Conservation (phyloP, 2,888 invertebrate genomes). For the Parnassius glacialis region DNA sequence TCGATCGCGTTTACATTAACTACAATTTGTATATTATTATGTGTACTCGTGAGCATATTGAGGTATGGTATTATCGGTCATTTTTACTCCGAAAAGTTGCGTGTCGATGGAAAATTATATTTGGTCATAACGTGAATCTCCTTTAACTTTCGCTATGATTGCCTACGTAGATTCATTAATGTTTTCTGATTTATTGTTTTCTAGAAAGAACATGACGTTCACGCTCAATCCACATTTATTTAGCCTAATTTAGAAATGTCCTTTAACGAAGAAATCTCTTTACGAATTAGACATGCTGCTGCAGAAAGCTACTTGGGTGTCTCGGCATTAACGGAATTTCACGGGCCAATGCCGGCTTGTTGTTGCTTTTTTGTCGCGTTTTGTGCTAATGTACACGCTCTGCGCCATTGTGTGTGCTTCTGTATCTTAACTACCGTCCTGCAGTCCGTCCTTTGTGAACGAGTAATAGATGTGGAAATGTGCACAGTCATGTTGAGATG, state of each 20-base stretch:
- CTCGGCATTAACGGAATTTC: slow-evolving; percentile 56
- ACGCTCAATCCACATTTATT: too few species aligned
- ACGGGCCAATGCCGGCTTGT: slow-evolving; percentile 51
- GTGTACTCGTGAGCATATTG: too few species aligned
- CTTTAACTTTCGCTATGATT: too few species aligned
- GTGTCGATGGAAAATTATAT: too few species aligned
- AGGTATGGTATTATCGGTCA: too few species aligned
- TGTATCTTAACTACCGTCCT: slow-evolving; percentile 44
- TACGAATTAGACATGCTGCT: slow-evolving; percentile 47
- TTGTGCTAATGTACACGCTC: slow-evolving; percentile 36
- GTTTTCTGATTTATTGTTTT: too few species aligned
- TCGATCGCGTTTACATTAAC: too few species aligned
- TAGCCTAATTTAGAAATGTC: neutral
- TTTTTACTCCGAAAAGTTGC: too few species aligned
- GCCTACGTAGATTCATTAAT: too few species aligned
- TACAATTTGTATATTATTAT: too few species aligned
- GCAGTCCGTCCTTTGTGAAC: slow-evolving; percentile 31
- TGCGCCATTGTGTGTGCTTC: slow-evolving; percentile 49
- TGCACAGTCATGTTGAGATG: slow-evolving; percentile 32
- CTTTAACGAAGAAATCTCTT: slow-evolving; percentile 38
- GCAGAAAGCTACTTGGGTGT: slow-evolving; percentile 61
- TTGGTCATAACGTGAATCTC: too few species aligned
- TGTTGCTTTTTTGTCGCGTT: slow-evolving; percentile 44
- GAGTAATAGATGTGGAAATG: slow-evolving; percentile 44
- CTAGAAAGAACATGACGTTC: too few species aligned